Base-by-base conservation (phyloP, 2,797 vertebrate species). In the Chanos chanos region DNA sequence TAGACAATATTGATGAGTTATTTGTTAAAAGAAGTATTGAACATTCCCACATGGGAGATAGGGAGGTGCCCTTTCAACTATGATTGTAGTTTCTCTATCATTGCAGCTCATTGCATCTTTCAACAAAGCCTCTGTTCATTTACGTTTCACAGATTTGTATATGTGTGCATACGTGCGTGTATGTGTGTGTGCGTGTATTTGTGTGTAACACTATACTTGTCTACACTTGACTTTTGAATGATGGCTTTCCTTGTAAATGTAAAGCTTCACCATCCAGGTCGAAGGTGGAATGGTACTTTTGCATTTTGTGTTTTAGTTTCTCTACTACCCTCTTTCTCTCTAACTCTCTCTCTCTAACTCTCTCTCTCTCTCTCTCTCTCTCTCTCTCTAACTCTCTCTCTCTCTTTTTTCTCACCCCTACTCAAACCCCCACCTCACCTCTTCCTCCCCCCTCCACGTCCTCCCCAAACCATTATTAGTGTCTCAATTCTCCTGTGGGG, bases 401-500 rank as follows among this genome's bases (percentile, higher is more conserved):
- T 16, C n/a, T 15, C 21, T 28, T 16, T 4, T 19, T 28, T 9
- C 16, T 3, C 16, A 1, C 31, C 62, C 64, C 51, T 10, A n/a
- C n/a, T n/a, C n/a, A n/a, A n/a, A n/a, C n/a, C n/a, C n/a, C n/a
- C n/a, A n/a, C n/a, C n/a, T n/a, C n/a, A 31, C 22, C 28, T 30
- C 70, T 48, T 51, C 30, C 55, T 9, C 28, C 37, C 53, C 24
- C 33, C 51, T 51, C 58, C 53, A n/a, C 49, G 44, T 47, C 55
- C 64, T 64, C 68, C 78, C 85, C 87, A 89, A 87, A 85, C 86
- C 82, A 81, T 82, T 85, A 81, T 85, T 92, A 92, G 91, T 91
- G 92, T 82, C 82, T 80, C 78, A 87, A 86, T 89, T 84, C 89
- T 91, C 90, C 73, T 90, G 93, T 69, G 88, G 91, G 92, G 91